Evolutionary conservation across 1,140 invertebrate genomes (phyloP), one percentile per base, ranked within the genome.

Genomic region (Leptoteleia sp.): DNA sequence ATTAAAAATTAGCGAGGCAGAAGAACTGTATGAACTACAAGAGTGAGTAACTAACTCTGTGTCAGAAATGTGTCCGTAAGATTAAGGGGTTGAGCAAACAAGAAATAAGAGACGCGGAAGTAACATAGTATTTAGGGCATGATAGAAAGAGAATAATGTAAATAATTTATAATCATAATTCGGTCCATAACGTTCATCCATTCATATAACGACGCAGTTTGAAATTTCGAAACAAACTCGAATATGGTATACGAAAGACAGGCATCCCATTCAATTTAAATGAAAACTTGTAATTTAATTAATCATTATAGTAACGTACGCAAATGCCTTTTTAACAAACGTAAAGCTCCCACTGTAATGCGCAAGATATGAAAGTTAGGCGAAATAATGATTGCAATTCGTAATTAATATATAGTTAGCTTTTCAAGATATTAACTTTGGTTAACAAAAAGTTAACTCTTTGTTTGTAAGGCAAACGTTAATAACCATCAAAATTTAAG

Each of bases 61-160:
- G 48, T 73, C 70, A 73, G 57, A 64, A 73, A 64, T 73, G 50
- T 73, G 42, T 57, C 50, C 42, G 57, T 55, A 48, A 73, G 70
- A 73, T 73, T 73, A 73, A 73, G 59, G 62, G 55, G 47, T 31
- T 72, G 57, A 64, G 50, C 50, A 57, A 64, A 64, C 43, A 57
- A 73, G 70, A 64, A 64, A 64, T 64, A 64, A 73, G 70, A 64
- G 50, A 61, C 17, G 59, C 59, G 50, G 70, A 73, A 73, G 17
- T 57, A 73, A 73, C 37, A 54, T 38, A 54, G 50, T 13, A 33
- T 72, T 17, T 43, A 17, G 27, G 13, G 15, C 12, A 50, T 59
- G 8, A 57, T 47, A 17, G 12, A 27, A 55, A 19, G 9, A 35
- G 8, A 35, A 47, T 29, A 57, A 57, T 25, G 31, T 43, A 45